Base-by-base conservation (phyloP, 2,888 invertebrate species). In the Melanchra persicariae region DNA sequence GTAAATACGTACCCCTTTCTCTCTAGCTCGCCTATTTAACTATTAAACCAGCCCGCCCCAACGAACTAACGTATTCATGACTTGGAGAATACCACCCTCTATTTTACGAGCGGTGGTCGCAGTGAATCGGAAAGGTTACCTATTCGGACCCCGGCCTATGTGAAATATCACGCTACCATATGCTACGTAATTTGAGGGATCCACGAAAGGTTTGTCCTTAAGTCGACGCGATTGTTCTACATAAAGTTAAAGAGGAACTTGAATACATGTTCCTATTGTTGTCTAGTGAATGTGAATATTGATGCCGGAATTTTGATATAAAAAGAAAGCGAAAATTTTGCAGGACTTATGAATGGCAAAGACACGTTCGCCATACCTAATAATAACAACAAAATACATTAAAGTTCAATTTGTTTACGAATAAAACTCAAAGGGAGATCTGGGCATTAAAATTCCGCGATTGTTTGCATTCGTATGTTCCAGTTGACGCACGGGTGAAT, bases 21-120 rank as follows among this genome's bases (percentile, higher is more conserved):
- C 88, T 87, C 77, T 83, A 83, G 87, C 88, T 88, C 85, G 80
- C 88, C 93, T 94, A 91, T 94, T 95, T 94, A 94, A 94, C 92
- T 94, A 95, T 95, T 95, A 93, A 95, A 92, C 90, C 87, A 89
- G 90, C 88, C 91, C 89, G 89, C 89, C 87, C 87, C 88, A 87
- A 86, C 86, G 86, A 87, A 90, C 92, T 95, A 93, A 94, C 93
- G 91, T 95, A 95, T 95, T 95, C 95, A 95, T 95, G 95, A 93
- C 92, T 91, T 90, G 87, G 92, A 92, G 92, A 93, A 93, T 91
- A 91, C 91, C 88, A 89, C 90, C 90, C 91, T 87, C 89, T 90
- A 91, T 92, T 95, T 95, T 95, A 95, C 94, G 94, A 93, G 90
- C 91, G 88, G 88, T 90, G 91, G 91, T 92, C 91, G 91, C 91